Base-by-base conservation (phyloP, 2,113 vertebrate genomes). In the Ctenomys sociabilis region DNA sequence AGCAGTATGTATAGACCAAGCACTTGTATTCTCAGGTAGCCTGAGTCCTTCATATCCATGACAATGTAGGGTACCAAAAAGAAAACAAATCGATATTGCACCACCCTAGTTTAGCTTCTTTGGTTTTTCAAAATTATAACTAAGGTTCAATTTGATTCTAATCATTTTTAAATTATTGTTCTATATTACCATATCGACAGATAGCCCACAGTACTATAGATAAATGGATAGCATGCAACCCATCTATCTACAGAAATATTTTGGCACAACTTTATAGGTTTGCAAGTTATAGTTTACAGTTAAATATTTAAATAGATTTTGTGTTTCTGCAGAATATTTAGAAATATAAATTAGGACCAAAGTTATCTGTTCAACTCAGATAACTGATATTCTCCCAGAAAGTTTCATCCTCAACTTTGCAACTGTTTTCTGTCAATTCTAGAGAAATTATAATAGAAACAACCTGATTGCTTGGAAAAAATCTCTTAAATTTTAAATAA, bases 401-500 rank as follows among this genome's bases (percentile, higher is more conserved):
- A 95, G 72, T 90, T 92, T 90, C 73, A 26, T 28, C 66, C n/a
- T 92, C 88, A 91, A 95, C 64, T 93, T 96, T 83, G 49, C 77
- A 96, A 17, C 11, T 81, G 3, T 37, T 64, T 75, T n/a, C 37
- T 95, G 54, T 84, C 59, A 93, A 81, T 28, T 88, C 93, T 30
- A 68, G 66, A 92, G 88, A 94, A 66, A 85, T 8, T 54, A 8
- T 59, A 85, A 81, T 24, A 88, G 35, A 97, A 92, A 28, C 17
- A 95, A 32, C 40, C 75, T 49, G 49, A 89, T 72, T 85, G 30
- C 54, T 93, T 82, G 32, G 90, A 93, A 97, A 97, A 72, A 95
- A 90, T 72, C 72, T 64, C 59, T 94, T 93, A 72, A 83, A 85
- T 97, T 94, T 95, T 54, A 95, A 92, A 94, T 73, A 43, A 95